Percentiles rank a stretch among this genome's conserved stretches.
phyloP scores from a whole-genome alignment of 2,888 invertebrate species.

The Mactromeris polynyma region DNA sequence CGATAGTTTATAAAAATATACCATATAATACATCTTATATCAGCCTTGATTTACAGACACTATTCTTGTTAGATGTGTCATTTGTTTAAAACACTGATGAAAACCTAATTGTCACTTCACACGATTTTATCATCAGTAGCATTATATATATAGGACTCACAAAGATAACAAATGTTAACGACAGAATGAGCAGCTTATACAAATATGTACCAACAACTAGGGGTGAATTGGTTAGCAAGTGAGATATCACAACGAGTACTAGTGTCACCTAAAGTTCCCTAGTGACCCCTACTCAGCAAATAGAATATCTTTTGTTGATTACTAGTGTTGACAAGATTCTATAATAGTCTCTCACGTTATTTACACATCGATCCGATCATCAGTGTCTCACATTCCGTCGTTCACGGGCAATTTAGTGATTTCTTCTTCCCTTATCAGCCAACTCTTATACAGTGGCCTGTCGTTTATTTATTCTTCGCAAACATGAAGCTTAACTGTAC shows the following conservation, averaged over 20 bases:
- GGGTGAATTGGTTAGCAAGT: too few relatives aligned
- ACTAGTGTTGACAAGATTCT: background rate
- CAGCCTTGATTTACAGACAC: too few relatives aligned
- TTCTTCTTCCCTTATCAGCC: conserved; percentile 47
- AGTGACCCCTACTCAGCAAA: background rate
- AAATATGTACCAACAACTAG: background rate
- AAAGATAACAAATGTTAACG: background rate
- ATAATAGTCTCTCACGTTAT: conserved; percentile 11
- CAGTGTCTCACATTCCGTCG: conserved; percentile 17
- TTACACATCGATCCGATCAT: conserved; percentile 6
- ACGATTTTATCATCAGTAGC: background rate
- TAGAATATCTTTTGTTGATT: background rate
- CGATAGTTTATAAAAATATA: too few relatives aligned
- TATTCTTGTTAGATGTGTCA: too few relatives aligned
- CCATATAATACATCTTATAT: too few relatives aligned
- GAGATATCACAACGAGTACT: background rate
- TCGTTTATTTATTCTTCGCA: conserved; percentile 49
- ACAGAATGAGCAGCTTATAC: background rate
- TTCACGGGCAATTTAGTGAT: conserved; percentile 16
- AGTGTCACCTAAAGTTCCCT: background rate
- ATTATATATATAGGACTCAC: background rate
- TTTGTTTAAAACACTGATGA: background rate
- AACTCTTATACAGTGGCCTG: conserved; percentile 20
- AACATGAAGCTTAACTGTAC: background rate
- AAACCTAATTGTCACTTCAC: background rate